Evolutionary conservation across 2,113 vertebrate genomes (phyloP).

Genomic region (Oncorhynchus keta): DNA sequence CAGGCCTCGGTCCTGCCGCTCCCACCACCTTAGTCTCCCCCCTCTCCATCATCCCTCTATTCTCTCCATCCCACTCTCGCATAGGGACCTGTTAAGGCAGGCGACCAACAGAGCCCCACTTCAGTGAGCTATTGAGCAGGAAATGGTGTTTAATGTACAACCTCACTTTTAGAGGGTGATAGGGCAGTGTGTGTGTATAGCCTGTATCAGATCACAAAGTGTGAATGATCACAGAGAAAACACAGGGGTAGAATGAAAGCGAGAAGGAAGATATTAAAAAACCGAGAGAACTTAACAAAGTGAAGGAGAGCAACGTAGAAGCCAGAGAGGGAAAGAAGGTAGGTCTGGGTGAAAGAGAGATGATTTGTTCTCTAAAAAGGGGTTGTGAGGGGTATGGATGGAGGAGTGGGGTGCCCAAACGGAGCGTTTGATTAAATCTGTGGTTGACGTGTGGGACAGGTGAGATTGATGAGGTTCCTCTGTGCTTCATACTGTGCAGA

Average conservation of each 20-base stretch:
- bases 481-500: conserved; percentile 85
- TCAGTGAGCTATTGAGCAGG: conserved; percentile 57
- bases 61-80: conserved; percentile 22
- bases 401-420: conserved; percentile 72
- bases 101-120: conserved; percentile 54
- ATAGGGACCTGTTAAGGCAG: conserved; percentile 60
- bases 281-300: too few species aligned
- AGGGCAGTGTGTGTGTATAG: conserved; percentile 16
- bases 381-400: conserved; percentile 64
- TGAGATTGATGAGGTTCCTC: conserved; percentile 99
- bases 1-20: conserved; percentile 11
- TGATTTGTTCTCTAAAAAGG: conserved; percentile 24
- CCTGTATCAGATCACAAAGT: conserved; percentile 56
- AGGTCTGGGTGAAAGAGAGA: conserved; percentile 11
- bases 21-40: background rate
- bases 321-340: conserved; percentile 20
- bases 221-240: conserved; percentile 51
- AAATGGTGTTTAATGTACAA: conserved; percentile 59
- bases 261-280: too few species aligned
- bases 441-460: conserved; percentile 85
- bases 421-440: conserved; percentile 82
- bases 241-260: background rate
- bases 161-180: conserved; percentile 25
- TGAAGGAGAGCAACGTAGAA: conserved; percentile 4
- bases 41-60: background rate